These are phyloP conservation scores for Tinea semifulvella DNA, from an alignment of 2,888 invertebrate species.

Conservation along the genomic window DNA sequence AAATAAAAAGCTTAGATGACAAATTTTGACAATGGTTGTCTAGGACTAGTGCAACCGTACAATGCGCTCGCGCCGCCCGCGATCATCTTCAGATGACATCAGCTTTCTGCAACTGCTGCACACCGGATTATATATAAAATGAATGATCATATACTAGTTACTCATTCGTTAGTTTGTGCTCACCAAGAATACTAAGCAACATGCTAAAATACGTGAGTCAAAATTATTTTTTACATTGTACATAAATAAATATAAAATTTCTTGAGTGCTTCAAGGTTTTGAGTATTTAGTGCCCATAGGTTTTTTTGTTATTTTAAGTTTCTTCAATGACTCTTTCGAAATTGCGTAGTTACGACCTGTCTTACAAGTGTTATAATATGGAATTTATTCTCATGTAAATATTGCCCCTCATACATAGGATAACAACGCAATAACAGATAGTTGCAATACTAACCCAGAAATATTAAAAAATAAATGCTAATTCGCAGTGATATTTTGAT, in stretches of 20 bases:
- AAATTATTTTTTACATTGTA: slow-evolving; percentile 22
- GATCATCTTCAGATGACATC: slow-evolving; percentile 23
- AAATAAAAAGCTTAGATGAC: slow-evolving; percentile 4
- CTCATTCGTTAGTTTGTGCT: slow-evolving; percentile 63
- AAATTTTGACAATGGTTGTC: background rate
- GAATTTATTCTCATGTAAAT: slow-evolving; percentile 19
- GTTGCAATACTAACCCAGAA: background rate
- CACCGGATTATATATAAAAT: slow-evolving; percentile 56
- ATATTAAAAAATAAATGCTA: background rate
- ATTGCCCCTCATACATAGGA: background rate
- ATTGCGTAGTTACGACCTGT: slow-evolving; percentile 31
- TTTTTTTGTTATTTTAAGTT: slow-evolving; percentile 24
- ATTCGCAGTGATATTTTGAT: too few species aligned
- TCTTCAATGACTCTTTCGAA: slow-evolving; percentile 26
- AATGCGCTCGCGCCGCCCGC: background rate
- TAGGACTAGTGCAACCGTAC: background rate
- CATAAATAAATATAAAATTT: slow-evolving; percentile 14
- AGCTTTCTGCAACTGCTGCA: slow-evolving; percentile 47
- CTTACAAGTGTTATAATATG: slow-evolving; percentile 21
- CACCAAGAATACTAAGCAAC: slow-evolving; percentile 54
- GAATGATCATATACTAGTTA: slow-evolving; percentile 48
- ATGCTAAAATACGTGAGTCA: slow-evolving; percentile 63
- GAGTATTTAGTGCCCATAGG: slow-evolving; percentile 20
- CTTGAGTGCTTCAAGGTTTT: slow-evolving; percentile 19
- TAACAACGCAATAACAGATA: background rate